Percentiles rank a stretch among this genome's conserved stretches.
phyloP scores from a whole-genome alignment of 37 sponge, comb jelly and placozoan species.

The Geodia barretti region DNA sequence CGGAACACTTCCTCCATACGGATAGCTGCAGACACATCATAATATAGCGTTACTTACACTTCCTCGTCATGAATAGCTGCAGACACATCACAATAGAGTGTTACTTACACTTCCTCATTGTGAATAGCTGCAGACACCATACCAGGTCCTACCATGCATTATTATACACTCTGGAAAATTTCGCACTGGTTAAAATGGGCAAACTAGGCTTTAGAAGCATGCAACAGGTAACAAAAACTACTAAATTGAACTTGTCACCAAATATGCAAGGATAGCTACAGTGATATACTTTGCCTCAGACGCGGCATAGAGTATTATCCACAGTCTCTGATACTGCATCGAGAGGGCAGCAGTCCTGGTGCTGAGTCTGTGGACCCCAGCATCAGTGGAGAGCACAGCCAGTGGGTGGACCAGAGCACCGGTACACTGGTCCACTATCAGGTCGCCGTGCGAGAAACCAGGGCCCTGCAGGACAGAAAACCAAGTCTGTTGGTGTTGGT shows the following conservation, averaged over 20 bases:
- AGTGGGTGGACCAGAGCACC: constrained; percentile 62
- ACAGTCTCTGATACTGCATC: constrained; percentile 54
- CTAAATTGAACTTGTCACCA: not conserved
- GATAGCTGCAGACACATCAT: constrained; percentile 46
- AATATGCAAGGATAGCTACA: too few relatives aligned
- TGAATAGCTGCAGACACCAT: too few relatives aligned
- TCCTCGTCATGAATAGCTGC: too few relatives aligned
- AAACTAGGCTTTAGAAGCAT: too few relatives aligned
- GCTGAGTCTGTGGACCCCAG: constrained; percentile 30
- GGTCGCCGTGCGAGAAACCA: constrained; percentile 37
- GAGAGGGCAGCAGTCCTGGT: constrained; percentile 44
- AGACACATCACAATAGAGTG: too few relatives aligned
- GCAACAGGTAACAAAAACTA: not conserved
- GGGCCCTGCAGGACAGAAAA: constrained; percentile 5
- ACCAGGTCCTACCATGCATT: too few relatives aligned
- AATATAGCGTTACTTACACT: too few relatives aligned
- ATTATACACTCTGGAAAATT: too few relatives aligned
- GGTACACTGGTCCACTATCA: constrained; percentile 37
- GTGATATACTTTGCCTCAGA: too few relatives aligned
- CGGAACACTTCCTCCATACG: constrained; percentile 49
- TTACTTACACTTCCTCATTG: too few relatives aligned
- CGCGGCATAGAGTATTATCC: constrained; percentile 58
- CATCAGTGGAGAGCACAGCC: constrained; percentile 27
- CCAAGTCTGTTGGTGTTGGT: too few relatives aligned
- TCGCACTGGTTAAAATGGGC: too few relatives aligned